Percentiles rank a stretch among this genome's conserved stretches.
phyloP scores from a whole-genome alignment of 2,797 vertebrate genomes.

The Stomatorhinus walkeri region DNA sequence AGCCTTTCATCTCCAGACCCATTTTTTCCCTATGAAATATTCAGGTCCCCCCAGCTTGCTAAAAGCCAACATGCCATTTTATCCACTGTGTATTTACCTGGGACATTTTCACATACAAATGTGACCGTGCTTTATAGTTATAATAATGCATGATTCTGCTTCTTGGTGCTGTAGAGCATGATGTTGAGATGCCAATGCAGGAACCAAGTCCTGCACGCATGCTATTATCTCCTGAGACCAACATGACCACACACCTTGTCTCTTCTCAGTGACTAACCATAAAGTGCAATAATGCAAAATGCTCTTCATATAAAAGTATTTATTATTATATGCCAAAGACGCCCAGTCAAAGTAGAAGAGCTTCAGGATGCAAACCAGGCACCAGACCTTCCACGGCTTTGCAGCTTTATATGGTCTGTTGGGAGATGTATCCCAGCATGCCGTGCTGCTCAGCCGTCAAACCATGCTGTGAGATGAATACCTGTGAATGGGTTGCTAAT shows the following conservation, averaged over 20 bases:
- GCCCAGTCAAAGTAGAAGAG: background rate
- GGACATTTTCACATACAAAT: background rate
- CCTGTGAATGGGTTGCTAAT: conserved; percentile 7
- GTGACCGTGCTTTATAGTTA: background rate
- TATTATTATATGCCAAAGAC: too few species aligned
- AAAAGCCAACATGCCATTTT: background rate
- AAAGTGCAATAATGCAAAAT: background rate
- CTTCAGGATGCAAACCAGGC: background rate
- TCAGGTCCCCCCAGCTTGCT: background rate
- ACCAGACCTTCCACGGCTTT: background rate
- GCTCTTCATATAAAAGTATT: background rate
- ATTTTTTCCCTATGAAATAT: background rate
- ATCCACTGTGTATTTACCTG: background rate
- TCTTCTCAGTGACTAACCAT: background rate
- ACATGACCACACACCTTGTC: background rate
- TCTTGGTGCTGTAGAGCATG: background rate
- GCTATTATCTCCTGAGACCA: background rate
- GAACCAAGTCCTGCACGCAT: background rate
- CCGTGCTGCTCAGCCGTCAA: background rate
- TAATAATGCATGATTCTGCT: background rate
- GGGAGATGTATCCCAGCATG: conserved; percentile 14
- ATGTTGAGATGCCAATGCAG: background rate
- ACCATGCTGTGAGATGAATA: background rate
- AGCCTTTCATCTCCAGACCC: background rate
- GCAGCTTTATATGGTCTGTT: background rate